These are phyloP conservation scores for Sisyra terminalis DNA, from an alignment of 2,888 invertebrate genomes.

Conservation along the genomic window DNA sequence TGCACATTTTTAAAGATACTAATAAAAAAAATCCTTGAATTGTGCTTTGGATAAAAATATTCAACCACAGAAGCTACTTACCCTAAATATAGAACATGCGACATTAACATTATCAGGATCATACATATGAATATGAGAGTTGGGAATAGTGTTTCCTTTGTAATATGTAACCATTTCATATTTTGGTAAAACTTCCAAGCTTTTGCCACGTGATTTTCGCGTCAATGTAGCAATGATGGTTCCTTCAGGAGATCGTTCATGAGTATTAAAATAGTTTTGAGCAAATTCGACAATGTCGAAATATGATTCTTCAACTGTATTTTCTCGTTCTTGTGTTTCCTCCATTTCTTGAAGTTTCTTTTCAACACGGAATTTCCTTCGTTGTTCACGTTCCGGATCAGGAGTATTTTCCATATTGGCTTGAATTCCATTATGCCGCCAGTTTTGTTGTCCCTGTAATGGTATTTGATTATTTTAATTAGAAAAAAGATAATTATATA, in stretches of 20 bases:
- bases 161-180: constrained; percentile 87
- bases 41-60: no score
- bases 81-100: constrained; percentile 80
- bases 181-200: constrained; percentile 66
- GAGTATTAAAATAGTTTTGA: constrained; percentile 82
- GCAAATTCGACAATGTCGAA: constrained; percentile 86
- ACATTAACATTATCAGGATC: constrained; percentile 86
- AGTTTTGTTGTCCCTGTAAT: constrained; percentile 7
- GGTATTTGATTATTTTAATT: not conserved
- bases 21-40: no score
- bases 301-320: constrained; percentile 38
- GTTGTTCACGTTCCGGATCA: constrained; percentile 52
- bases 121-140: constrained; percentile 87
- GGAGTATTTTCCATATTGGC: constrained; percentile 19
- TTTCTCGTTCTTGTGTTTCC: constrained; percentile 32
- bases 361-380: constrained; percentile 72
- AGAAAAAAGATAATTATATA: not conserved
- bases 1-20: no score
- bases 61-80: constrained; percentile 38
- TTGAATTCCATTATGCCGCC: constrained; percentile 17
- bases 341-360: constrained; percentile 72
- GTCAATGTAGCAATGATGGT: constrained; percentile 77
- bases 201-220: constrained; percentile 53
- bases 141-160: constrained; percentile 75
- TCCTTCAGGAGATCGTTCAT: constrained; percentile 71